Evolutionary conservation across 2,888 invertebrate genomes (phyloP), one percentile per base, ranked within the genome.

Genomic region (Cepaea hortensis): DNA sequence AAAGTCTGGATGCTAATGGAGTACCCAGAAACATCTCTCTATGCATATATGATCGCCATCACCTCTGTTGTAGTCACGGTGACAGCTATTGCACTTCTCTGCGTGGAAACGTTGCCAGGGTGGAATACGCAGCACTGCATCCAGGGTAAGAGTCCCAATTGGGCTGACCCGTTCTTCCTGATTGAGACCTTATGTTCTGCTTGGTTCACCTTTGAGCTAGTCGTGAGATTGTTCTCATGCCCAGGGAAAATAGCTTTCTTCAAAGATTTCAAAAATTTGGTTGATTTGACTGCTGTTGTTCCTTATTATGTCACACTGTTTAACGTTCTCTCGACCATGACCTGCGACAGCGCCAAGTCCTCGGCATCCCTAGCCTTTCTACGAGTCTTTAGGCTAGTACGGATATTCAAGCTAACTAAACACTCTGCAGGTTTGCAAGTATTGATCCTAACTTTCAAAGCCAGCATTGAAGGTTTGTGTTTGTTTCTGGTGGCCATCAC

Each of bases 361-460:
- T 94, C 94, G 48, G 94, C 95, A 55, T 95, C 95, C 3, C 94
- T 95, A 72, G 95, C 95, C 20, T 95, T 95, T 85, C 93, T 95
- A 65, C 92, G 95, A 87, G 95, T 95, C 48, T 94, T 95, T 15
- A 92, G 95, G 68, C 92, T 95, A 55, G 91, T 94, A 68, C 88
- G 94, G 88, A 92, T 95, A 87, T 95, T 95, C 92, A 95, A 95
- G 90, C 92, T 95, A 84, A 95, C 95, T 80, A 95, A 95, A 90
- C 95, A 95, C 90, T 95, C 95, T 5, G 94, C 94, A 18, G 95
- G 95, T 46, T 93, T 95, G 61, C 95, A 95, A 91, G 95, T 95
- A 62, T 93, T 95, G 61, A 94, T 95, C 79, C 93, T 95, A 87
- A 95, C 95, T 15, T 95, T 95, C 92, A 92, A 94, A 88, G 95